Evolutionary conservation across 1,140 invertebrate species (phyloP).

Genomic region (Meloidogyne hapla): DNA sequence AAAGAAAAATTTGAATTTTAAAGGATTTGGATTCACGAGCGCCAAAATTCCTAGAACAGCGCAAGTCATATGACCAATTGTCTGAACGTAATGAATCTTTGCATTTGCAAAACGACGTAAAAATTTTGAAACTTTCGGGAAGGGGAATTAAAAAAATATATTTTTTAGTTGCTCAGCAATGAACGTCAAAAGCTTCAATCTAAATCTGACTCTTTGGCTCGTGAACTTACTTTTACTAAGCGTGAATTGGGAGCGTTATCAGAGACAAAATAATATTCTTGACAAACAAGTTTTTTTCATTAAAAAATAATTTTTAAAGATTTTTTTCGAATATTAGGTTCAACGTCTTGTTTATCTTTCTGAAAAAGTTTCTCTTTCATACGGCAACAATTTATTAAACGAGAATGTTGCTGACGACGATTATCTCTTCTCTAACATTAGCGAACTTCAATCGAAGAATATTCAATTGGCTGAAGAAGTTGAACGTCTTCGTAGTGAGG

Average conservation of each 20-base stretch:
- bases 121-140: too few relatives aligned
- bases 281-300: conserved; percentile 18
- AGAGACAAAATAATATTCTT: conserved; percentile 30
- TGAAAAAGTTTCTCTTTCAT: conserved; percentile 27
- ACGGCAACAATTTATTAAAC: background rate
- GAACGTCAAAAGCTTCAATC: conserved; percentile 34
- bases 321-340: conserved; percentile 10
- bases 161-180: conserved; percentile 21
- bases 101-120: conserved; percentile 25
- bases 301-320: background rate
- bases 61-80: conserved; percentile 30
- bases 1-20: background rate
- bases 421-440: conserved; percentile 40
- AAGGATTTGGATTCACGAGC: conserved; percentile 37
- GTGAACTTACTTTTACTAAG: conserved; percentile 39
- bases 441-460: conserved; percentile 36
- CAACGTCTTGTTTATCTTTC: conserved; percentile 33
- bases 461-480: conserved; percentile 33
- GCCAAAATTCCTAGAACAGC: conserved; percentile 34
- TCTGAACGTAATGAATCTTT: conserved; percentile 34
- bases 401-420: conserved; percentile 14
- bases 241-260: conserved; percentile 39
- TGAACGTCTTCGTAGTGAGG: conserved; percentile 25
- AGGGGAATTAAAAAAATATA: too few relatives aligned
- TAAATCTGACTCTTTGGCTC: conserved; percentile 13